Evolutionary conservation across 2,888 invertebrate genomes (phyloP), one percentile per base, ranked within the genome.

Genomic region (Xylota segnis): DNA sequence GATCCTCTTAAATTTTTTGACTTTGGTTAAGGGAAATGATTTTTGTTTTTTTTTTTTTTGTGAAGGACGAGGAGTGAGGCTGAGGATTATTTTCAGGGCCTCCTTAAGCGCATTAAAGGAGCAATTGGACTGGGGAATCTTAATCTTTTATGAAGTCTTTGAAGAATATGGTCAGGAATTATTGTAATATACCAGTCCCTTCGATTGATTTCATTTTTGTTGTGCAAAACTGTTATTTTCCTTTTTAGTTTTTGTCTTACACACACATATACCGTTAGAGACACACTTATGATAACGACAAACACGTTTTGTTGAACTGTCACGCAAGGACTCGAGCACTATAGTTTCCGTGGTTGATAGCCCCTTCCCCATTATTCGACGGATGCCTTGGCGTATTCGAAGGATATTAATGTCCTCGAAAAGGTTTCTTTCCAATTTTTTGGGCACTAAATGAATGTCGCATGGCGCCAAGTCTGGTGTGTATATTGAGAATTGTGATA

Each of bases 381-480:
- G n/a, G n/a, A n/a, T 23, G 23, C 1, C 23, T 23, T 23, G 50
- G 16, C 23, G 29, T 40, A 18, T 34, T 65, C 47, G 54, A 54
- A 45, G 52, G 70, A 77, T 45, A 77, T 68, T 68, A 76, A 66
- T 76, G 66, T 47, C 56, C 56, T 58, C 27, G 3, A 10, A 66
- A 77, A 45, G 32, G 50, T 65, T 56, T 74, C 54, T 32, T 14
- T 74, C 12, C 14, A 50, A 34, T 23, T 14, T 47, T 47, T 18
- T 14, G 45, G 52, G 7, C 29, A 37, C 47, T 61, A 61, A 59
- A 77, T 45, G 61, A 61, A 54, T 37, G 54, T 52, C 27, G 54
- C 9, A 61, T 70, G 77, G 77, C 77, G 77, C 77, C 77, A 70
- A 61, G 77, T 63, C 77, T 61, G 23, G 61, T 27, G 29, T 14